phyloP scores from a whole-genome alignment of 2,113 vertebrate genomes.

The Anarhynchus alexandrinus region DNA sequence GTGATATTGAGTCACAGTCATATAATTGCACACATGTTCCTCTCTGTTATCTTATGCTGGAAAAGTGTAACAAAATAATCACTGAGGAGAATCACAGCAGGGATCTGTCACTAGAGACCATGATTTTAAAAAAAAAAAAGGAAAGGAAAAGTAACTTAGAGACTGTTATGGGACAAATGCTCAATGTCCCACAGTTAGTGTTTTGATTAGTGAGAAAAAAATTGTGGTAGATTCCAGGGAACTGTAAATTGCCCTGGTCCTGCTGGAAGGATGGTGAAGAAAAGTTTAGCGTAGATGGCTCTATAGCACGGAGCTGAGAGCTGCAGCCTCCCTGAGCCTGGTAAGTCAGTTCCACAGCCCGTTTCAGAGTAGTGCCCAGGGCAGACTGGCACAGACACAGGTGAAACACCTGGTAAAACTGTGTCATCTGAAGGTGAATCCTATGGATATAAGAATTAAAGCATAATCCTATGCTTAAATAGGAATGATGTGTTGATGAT shows the following conservation, averaged over 20 bases:
- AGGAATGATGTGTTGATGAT: accelerated
- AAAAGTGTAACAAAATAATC: not conserved
- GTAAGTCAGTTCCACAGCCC: too few species aligned
- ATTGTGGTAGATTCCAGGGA: not conserved
- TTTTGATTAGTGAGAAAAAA: not conserved
- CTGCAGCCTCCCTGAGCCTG: not conserved
- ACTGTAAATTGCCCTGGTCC: not conserved
- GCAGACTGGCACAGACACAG: not conserved
- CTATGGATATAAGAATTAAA: not conserved
- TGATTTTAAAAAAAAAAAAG: too few species aligned
- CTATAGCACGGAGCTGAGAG: not conserved
- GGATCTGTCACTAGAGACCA: not conserved
- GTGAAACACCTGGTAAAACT: not conserved
- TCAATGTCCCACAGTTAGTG: not conserved
- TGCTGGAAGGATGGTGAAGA: not conserved
- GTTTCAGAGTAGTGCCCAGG: not conserved
- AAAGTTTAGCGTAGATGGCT: not conserved
- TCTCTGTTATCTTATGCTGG: not conserved
- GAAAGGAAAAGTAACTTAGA: not conserved
- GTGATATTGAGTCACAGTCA: not conserved
- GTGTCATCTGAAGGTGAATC: not conserved
- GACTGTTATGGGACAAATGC: not conserved
- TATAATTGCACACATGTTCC: not conserved
- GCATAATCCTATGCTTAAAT: not conserved
- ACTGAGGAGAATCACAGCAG: not conserved